Percentiles rank a stretch among this genome's conserved stretches.
Evolutionary conservation across 2,888 invertebrate genomes (phyloP).

Genomic region (Allacma fusca): DNA sequence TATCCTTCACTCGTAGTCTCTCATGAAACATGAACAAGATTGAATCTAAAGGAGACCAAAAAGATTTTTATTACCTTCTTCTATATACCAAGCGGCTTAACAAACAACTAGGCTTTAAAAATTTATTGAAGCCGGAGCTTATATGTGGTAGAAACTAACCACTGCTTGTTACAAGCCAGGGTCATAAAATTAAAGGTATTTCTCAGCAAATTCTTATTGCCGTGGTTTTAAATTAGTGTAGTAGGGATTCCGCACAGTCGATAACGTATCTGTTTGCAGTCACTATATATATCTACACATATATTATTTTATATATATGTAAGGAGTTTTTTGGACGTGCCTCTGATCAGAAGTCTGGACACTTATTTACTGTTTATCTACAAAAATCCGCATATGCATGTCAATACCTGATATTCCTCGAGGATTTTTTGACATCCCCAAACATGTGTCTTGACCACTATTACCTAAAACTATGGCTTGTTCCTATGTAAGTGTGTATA

Average conservation of each 20-base stretch:
- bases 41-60: slow-evolving; percentile 46
- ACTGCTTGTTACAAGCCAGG: slow-evolving; percentile 54
- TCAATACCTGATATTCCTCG: background rate
- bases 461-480: background rate
- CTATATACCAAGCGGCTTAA: slow-evolving; percentile 50
- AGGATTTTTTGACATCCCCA: background rate
- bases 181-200: slow-evolving; percentile 56
- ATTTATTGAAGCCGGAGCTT: slow-evolving; percentile 55
- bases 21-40: slow-evolving; percentile 51
- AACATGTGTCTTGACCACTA: background rate
- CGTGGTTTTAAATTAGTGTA: slow-evolving; percentile 23
- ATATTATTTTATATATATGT: no score
- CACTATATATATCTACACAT: background rate
- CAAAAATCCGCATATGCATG: background rate
- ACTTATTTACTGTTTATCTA: slow-evolving; percentile 5
- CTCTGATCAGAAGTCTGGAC: background rate
- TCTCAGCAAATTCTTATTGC: slow-evolving; percentile 48
- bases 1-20: slow-evolving; percentile 41
- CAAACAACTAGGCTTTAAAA: slow-evolving; percentile 50
- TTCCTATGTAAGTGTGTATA: no score
- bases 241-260: slow-evolving; percentile 2
- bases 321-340: no score
- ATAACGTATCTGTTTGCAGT: background rate
- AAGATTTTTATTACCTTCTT: slow-evolving; percentile 54
- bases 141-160: slow-evolving; percentile 48